Conservation (phyloP, 2,113 vertebrate species). For the Nanorana parkeri region DNA sequence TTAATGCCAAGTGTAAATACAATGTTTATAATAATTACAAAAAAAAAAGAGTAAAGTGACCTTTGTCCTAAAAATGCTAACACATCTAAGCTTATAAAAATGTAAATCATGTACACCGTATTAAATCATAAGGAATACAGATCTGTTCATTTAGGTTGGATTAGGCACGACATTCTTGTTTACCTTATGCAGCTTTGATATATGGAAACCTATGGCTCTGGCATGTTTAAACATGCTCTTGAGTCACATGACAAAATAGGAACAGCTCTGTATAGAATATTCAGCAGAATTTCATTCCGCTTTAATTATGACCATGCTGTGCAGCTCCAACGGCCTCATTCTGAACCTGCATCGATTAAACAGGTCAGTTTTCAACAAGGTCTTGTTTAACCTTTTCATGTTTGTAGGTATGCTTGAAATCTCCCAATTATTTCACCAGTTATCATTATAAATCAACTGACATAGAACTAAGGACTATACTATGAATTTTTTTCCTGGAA, state of each 20-base stretch:
- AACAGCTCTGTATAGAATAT: background rate
- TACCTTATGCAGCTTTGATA: background rate
- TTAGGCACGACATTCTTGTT: slow-evolving; percentile 6
- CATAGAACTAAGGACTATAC: too few relatives aligned
- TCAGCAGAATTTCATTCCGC: background rate
- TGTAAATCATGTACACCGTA: background rate
- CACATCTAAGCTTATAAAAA: background rate
- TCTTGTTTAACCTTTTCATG: too few relatives aligned
- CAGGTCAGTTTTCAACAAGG: too few relatives aligned
- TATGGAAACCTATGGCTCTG: background rate
- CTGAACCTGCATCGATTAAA: too few relatives aligned
- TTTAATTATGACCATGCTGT: background rate
- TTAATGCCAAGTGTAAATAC: background rate
- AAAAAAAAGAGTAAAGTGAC: background rate
- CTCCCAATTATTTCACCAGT: too few relatives aligned
- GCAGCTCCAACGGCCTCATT: background rate
- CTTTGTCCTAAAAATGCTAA: background rate
- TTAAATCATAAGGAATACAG: background rate
- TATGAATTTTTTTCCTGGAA: too few relatives aligned
- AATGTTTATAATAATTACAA: background rate
- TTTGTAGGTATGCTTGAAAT: too few relatives aligned
- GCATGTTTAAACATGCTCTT: background rate
- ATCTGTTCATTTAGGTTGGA: background rate
- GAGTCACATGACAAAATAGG: background rate
- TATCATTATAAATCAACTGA: too few relatives aligned